Evolutionary conservation across 2,113 vertebrate species (phyloP).

Genomic region (Pycnonotus jocosus): DNA sequence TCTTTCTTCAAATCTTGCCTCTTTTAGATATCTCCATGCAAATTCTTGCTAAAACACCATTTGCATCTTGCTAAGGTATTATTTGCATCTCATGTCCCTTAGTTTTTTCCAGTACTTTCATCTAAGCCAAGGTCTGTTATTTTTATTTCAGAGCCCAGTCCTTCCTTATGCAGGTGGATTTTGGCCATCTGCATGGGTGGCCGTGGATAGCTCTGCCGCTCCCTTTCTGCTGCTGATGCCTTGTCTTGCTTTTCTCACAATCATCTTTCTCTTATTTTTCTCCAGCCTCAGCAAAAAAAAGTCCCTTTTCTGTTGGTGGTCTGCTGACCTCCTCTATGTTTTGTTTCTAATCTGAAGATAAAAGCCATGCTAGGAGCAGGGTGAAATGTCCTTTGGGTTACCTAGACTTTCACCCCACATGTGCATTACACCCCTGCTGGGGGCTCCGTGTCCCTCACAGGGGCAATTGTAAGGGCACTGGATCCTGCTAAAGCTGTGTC

Average conservation of each 20-base stretch:
- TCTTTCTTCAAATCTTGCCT: not conserved
- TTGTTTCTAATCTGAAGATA: not conserved
- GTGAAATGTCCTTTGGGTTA: not conserved
- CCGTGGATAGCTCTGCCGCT: not conserved
- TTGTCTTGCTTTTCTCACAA: not conserved
- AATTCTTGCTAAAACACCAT: not conserved
- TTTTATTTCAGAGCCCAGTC: not conserved
- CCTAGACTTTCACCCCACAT: not conserved
- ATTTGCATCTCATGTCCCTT: not conserved
- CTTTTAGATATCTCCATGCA: not conserved
- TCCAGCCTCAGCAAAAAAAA: not conserved
- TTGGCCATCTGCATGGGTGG: not conserved
- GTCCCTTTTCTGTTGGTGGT: not conserved
- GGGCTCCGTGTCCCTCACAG: fast-evolving
- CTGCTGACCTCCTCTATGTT: not conserved
- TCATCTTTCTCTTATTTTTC: not conserved
- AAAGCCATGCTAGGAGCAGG: not conserved
- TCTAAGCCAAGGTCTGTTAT: fast-evolving
- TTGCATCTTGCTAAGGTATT: not conserved
- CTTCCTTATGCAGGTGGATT: not conserved
- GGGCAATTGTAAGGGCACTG: not conserved
- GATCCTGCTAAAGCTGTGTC: not conserved
- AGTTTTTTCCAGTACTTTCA: not conserved
- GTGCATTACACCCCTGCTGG: not conserved
- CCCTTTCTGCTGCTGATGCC: not conserved